phyloP scores from a whole-genome alignment of 2,888 invertebrate species.

The Watsonalla binaria region DNA sequence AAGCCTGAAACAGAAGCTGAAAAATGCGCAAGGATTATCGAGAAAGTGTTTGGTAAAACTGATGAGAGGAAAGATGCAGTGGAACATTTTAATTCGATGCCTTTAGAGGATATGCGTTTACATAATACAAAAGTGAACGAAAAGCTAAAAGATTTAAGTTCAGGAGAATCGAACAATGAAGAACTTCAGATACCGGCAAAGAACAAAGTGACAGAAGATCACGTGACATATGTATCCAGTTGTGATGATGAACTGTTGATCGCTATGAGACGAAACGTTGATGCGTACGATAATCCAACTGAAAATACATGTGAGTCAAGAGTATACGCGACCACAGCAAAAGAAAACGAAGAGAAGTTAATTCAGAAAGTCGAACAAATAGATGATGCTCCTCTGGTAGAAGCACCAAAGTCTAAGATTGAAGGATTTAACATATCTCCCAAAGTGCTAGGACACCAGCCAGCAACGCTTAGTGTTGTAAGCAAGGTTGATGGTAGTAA shows the following conservation, averaged over 20 bases:
- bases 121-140: background rate
- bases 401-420: slow-evolving; percentile 26
- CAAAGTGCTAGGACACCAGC: slow-evolving; percentile 26
- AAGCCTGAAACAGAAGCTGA: slow-evolving; percentile 9
- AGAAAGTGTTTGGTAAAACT: slow-evolving; percentile 20
- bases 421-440: slow-evolving; percentile 37
- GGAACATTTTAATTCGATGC: background rate
- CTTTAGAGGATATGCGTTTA: background rate
- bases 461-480: slow-evolving; percentile 4
- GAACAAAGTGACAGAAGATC: no score
- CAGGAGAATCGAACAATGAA: background rate
- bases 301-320: slow-evolving; percentile 5
- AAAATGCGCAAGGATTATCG: slow-evolving; percentile 23
- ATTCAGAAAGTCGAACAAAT: slow-evolving; percentile 45
- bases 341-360: slow-evolving; percentile 35
- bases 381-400: slow-evolving; percentile 41
- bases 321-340: slow-evolving; percentile 28
- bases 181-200: no score
- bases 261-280: background rate
- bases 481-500: slow-evolving; percentile 4
- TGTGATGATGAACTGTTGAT: background rate
- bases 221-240: background rate
- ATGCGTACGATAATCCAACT: slow-evolving; percentile 3
- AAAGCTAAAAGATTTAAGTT: background rate
- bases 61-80: background rate